Conservation (phyloP, 64 coral and sea anemone species). For the Actinia tenebrosa region DNA sequence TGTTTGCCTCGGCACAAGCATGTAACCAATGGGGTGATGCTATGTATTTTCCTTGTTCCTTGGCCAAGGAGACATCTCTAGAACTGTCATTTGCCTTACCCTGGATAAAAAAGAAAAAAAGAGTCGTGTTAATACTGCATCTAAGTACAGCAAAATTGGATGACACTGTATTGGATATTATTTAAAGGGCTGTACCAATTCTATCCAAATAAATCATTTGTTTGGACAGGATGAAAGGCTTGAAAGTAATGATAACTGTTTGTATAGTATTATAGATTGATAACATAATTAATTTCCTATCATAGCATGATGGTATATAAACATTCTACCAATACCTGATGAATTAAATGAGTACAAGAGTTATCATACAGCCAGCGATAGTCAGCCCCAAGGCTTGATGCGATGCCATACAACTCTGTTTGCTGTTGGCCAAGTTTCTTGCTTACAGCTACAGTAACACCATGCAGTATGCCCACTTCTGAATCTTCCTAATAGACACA, state of each 20-base stretch:
- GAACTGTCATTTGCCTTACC: conserved; percentile 75
- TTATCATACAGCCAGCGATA: conserved; percentile 84
- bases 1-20: conserved; percentile 45
- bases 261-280: too few species aligned
- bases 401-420: conserved; percentile 61
- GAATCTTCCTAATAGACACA: neutral
- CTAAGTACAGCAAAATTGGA: too few species aligned
- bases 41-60: conserved; percentile 55
- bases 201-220: too few species aligned
- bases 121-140: neutral
- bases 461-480: conserved; percentile 56
- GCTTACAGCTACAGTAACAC: conserved; percentile 73
- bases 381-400: conserved; percentile 77
- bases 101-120: conserved; percentile 25
- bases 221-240: too few species aligned
- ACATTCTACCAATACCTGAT: conserved; percentile 46
- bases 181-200: too few species aligned
- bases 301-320: too few species aligned
- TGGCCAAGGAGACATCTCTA: conserved; percentile 63
- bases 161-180: too few species aligned
- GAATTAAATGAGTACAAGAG: conserved; percentile 92
- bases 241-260: too few species aligned
- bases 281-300: too few species aligned
- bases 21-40: conserved; percentile 93
- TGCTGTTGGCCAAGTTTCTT: conserved; percentile 82